These are phyloP conservation scores for Ariolimax columbianus DNA, from an alignment of 2,888 invertebrate genomes.

Conservation along the genomic window DNA sequence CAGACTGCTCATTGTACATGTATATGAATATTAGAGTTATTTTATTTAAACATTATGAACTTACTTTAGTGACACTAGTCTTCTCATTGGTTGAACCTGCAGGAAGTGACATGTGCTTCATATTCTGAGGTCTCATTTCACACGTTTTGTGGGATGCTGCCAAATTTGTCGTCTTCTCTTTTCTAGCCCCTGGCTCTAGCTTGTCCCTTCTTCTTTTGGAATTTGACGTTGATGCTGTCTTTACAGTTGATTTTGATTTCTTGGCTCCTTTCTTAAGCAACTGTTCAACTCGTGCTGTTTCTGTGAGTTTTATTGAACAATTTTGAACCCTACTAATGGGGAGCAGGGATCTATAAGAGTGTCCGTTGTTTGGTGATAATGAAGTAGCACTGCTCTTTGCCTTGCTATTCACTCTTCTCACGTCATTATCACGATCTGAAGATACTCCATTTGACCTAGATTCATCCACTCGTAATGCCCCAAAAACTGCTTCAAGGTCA, in stretches of 20 bases:
- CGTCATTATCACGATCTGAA: neutral
- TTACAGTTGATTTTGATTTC: neutral
- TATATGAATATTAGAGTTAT: too few relatives aligned
- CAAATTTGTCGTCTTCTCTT: neutral
- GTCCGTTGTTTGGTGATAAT: neutral
- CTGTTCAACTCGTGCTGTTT: neutral
- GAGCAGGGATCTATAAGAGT: too few relatives aligned
- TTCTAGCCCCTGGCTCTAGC: neutral
- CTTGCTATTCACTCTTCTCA: neutral
- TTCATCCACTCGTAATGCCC: constrained; percentile 57
- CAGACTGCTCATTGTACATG: too few relatives aligned
- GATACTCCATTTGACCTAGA: neutral
- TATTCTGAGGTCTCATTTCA: neutral
- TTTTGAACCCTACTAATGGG: neutral
- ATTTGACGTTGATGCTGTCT: neutral
- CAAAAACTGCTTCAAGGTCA: constrained; percentile 69
- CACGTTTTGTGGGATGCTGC: neutral
- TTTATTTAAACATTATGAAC: neutral
- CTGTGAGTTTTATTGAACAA: neutral
- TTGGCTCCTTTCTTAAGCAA: neutral
- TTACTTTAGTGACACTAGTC: neutral
- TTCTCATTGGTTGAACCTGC: neutral
- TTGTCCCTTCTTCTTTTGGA: neutral
- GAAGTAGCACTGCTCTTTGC: neutral
- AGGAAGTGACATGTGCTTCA: neutral